Conservation (phyloP, 1,140 invertebrate species). For the Pygmarrhopalites habei region DNA sequence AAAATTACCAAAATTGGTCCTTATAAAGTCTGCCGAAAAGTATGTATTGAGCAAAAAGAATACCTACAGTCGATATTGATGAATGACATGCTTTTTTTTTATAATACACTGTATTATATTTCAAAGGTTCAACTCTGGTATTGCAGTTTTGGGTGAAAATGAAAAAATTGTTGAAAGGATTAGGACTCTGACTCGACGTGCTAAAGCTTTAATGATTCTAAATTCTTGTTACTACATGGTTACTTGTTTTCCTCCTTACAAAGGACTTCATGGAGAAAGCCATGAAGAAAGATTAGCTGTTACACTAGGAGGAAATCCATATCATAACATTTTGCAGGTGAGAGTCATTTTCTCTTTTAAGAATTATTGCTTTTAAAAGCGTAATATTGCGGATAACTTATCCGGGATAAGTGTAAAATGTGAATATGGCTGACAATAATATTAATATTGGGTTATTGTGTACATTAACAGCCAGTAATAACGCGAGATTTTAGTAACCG, state of each 20-base stretch:
- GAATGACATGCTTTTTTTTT: not conserved
- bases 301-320: conserved; percentile 6
- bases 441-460: conserved; percentile 41
- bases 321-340: conserved; percentile 8
- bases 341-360: too few relatives aligned
- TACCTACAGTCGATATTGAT: not conserved
- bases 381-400: too few relatives aligned
- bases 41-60: conserved; percentile 37
- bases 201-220: not conserved
- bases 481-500: conserved; percentile 20
- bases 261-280: not conserved
- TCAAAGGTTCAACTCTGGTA: conserved; percentile 31
- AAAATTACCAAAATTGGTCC: conserved; percentile 38
- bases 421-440: conserved; percentile 36
- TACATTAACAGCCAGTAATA: conserved; percentile 32
- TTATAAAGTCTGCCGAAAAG: conserved; percentile 43
- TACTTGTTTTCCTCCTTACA: conserved; percentile 4
- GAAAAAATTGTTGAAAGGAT: conserved; percentile 11
- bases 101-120: too few relatives aligned
- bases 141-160: conserved; percentile 26
- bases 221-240: conserved; percentile 20
- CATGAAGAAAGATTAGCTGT: conserved; percentile 18
- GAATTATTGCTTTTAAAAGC: too few relatives aligned
- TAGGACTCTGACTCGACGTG: conserved; percentile 7
- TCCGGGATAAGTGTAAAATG: conserved; percentile 13